These are phyloP conservation scores for Papilio demoleus DNA, from an alignment of 2,888 invertebrate species.

Conservation along the genomic window DNA sequence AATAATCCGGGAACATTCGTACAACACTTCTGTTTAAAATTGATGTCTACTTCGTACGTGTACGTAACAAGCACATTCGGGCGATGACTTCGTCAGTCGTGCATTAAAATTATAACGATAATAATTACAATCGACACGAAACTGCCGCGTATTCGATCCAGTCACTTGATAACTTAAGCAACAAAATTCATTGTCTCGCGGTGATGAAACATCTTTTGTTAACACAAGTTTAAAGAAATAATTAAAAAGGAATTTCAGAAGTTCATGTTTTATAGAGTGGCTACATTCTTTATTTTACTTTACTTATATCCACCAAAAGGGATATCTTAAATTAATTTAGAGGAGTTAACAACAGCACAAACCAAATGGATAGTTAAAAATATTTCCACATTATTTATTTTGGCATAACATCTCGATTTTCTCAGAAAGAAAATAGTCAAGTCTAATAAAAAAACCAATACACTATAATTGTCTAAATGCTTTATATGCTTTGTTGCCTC, in stretches of 20 bases:
- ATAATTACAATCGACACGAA: slow-evolving; percentile 40
- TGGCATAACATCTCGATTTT: background rate
- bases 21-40: slow-evolving; percentile 33
- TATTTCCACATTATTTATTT: background rate
- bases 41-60: slow-evolving; percentile 25
- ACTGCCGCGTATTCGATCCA: slow-evolving; percentile 16
- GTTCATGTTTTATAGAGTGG: background rate
- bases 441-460: background rate
- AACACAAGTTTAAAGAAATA: background rate
- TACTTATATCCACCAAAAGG: too few relatives aligned
- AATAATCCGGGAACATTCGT: slow-evolving; percentile 24
- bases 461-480: slow-evolving; percentile 26
- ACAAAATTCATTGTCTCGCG: slow-evolving; percentile 14
- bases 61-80: slow-evolving; percentile 14
- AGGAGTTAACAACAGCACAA: background rate
- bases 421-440: background rate
- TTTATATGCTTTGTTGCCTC: slow-evolving; percentile 23
- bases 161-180: background rate
- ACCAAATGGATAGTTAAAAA: background rate
- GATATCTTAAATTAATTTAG: background rate
- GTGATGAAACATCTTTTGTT: background rate
- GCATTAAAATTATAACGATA: slow-evolving; percentile 38
- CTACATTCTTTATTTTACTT: too few relatives aligned
- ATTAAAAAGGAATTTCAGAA: background rate
- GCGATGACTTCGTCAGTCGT: slow-evolving; percentile 23